phyloP scores from a whole-genome alignment of 2,888 invertebrate genomes.

The Eledona agricola region DNA sequence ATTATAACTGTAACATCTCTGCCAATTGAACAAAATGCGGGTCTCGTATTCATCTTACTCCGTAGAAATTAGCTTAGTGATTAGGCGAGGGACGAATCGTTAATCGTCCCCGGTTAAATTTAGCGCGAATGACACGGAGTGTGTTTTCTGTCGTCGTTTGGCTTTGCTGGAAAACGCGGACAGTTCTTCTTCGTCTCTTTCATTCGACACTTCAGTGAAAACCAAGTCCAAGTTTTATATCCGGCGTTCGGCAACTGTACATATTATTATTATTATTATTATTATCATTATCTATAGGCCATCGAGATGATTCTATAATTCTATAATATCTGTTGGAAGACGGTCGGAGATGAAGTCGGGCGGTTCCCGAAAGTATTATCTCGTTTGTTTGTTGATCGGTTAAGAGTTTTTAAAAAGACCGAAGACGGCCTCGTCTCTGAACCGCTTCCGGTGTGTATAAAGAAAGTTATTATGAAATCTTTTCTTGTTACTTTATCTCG shows the following conservation, averaged over 20 bases:
- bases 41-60: constrained; percentile 48
- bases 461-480: constrained; percentile 56
- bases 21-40: constrained; percentile 61
- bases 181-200: constrained; percentile 46
- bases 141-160: constrained; percentile 45
- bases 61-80: constrained; percentile 53
- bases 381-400: constrained; percentile 55
- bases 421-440: constrained; percentile 54
- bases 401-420: constrained; percentile 48
- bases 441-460: constrained; percentile 51
- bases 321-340: constrained; percentile 49
- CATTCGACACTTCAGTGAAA: constrained; percentile 32
- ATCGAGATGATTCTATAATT: constrained; percentile 37
- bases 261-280: no score
- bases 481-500: constrained; percentile 58
- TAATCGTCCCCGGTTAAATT: constrained; percentile 30
- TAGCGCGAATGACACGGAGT: constrained; percentile 20
- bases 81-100: constrained; percentile 38
- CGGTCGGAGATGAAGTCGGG: no score
- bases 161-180: constrained; percentile 43
- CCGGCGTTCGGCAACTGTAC: constrained; percentile 45
- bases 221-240: constrained; percentile 54
- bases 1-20: constrained; percentile 52
- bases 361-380: no score
- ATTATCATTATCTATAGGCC: no score